Percentiles rank a stretch among this genome's conserved stretches.
phyloP scores from a whole-genome alignment of 1,140 invertebrate species.

The Tetramorium parvispinum region DNA sequence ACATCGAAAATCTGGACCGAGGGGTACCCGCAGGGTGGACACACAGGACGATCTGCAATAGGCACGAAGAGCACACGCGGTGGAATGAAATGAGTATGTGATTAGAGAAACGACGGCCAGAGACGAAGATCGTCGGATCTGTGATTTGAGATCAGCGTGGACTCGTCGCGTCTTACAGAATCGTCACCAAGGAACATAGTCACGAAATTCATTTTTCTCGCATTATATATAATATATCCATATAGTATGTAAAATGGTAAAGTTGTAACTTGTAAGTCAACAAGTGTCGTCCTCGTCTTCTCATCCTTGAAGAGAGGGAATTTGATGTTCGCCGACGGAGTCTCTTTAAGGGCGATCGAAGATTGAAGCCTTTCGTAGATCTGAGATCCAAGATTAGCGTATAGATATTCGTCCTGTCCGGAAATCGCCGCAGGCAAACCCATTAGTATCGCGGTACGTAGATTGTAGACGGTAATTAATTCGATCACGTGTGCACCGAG shows the following conservation, averaged over 20 bases:
- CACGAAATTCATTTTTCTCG: constrained; percentile 6
- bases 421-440: not conserved
- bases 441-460: constrained; percentile 20
- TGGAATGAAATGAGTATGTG: constrained; percentile 40
- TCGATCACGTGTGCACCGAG: constrained; percentile 30
- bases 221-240: not conserved
- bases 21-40: constrained; percentile 24
- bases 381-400: constrained; percentile 34
- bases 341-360: constrained; percentile 17
- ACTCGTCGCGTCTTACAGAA: constrained; percentile 36
- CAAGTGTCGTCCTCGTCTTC: not conserved
- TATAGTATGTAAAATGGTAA: constrained; percentile 13
- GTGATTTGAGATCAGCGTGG: constrained; percentile 2
- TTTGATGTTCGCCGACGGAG: not conserved
- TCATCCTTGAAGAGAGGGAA: not conserved
- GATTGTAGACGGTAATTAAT: not conserved
- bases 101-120: not conserved
- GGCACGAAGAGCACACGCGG: not conserved
- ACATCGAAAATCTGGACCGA: constrained; percentile 38
- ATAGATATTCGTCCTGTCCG: constrained; percentile 34
- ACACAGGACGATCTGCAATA: constrained; percentile 50
- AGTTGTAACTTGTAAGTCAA: constrained; percentile 16
- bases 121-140: constrained; percentile 22
- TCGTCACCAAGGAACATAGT: constrained; percentile 3
- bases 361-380: constrained; percentile 1